Evolutionary conservation across 2,888 invertebrate species (phyloP).

Genomic region (Griposia aprilina): DNA sequence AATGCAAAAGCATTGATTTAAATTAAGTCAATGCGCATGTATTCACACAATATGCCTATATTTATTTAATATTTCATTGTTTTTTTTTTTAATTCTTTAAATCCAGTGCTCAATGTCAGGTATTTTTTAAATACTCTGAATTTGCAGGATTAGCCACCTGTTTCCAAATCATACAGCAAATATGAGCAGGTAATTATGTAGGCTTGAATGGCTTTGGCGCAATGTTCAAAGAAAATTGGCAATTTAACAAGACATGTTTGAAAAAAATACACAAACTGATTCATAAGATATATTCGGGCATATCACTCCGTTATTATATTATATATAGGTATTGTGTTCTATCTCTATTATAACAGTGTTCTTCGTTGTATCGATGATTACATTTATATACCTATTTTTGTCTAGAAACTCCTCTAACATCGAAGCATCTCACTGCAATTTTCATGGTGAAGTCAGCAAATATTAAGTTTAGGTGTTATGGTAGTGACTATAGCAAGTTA

Average conservation of each 20-base stretch:
- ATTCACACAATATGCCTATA: too few relatives aligned
- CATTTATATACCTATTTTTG: too few relatives aligned
- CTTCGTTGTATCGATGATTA: too few relatives aligned
- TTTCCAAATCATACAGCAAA: not conserved
- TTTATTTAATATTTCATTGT: too few relatives aligned
- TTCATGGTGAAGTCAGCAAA: constrained; percentile 1
- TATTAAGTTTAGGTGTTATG: constrained; percentile 5
- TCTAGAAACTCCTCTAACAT: not conserved
- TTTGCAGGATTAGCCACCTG: not conserved
- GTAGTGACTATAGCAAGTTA: not conserved
- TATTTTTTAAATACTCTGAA: not conserved
- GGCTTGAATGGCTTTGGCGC: not conserved
- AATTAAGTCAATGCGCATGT: not conserved
- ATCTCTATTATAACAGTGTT: not conserved
- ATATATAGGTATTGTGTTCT: not conserved
- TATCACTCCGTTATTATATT: not conserved
- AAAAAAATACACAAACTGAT: not conserved
- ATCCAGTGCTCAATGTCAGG: not conserved
- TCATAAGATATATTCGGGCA: not conserved
- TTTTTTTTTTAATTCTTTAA: too few relatives aligned
- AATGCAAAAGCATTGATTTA: too few relatives aligned
- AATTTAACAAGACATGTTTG: not conserved
- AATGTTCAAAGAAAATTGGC: not conserved
- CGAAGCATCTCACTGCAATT: not conserved
- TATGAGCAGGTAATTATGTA: not conserved